Evolutionary conservation across 2,888 invertebrate species (phyloP), one percentile per base, ranked within the genome.

Genomic region (Drosophila prolongata): DNA sequence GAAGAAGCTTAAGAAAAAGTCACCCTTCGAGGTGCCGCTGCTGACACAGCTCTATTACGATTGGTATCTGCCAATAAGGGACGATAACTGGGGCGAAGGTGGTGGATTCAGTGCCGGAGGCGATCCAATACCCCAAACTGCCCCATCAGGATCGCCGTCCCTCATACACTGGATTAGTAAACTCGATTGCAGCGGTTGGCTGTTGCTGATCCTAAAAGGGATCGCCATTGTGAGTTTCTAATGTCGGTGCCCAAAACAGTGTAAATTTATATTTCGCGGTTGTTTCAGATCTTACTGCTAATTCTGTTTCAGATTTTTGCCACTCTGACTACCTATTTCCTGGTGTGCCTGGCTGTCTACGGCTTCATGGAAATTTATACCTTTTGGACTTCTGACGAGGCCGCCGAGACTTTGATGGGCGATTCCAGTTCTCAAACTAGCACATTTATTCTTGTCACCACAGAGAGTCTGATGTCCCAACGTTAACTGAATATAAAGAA

Each of bases 291-390:
- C 70, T 68, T 66, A 62, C 61, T 79, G 75, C 72, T 88, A 55
- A 77, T 91, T 73, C 52, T 86, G 52, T 83, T 90, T 62, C 90
- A 91, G 91, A 78, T 88, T 13, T 44, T 83, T 30, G 69, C 78
- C 6, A 91, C 89, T 11, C 43, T 87, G 27, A 10, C 70, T 3
- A 72, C 85, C 14, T 91, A 91, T 62, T 42, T 77, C 13, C 38
- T 80, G 11, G 78, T 90, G 9, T 89, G 90, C 53, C 64, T 82
- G 19, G 24, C 70, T 4, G 80, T 91, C 24, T 90, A 67, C 57
- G 78, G 54, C 58, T 75, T 65, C 40, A 69, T 77, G 76, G 79
- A 75, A 73, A 13, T 90, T 13, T 53, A 83, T 30, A 61, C 71
- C 5, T 19, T 77, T 6, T 69, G 54, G n/a, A 58, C 52, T 0